Base-by-base conservation (phyloP, 2,113 vertebrate species). In the Entomyzon cyanotis region DNA sequence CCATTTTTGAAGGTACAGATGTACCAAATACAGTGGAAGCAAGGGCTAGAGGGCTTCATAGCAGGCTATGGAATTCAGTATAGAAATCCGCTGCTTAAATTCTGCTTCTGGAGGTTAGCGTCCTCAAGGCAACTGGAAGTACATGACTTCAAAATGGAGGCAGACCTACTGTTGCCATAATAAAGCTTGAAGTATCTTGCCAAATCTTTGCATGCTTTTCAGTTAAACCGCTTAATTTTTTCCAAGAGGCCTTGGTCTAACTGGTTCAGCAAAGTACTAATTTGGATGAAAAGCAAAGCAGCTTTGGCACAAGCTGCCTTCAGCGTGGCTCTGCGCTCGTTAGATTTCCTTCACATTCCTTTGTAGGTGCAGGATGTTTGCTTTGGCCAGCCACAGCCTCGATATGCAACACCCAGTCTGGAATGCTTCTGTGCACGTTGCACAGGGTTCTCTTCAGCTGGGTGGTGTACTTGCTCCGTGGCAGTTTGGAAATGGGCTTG, bases 321-420 rank as follows among this genome's bases (percentile, higher is more conserved):
- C 12, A 13, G 65, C 0, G 0, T 4, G 0, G 79, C 70, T 25
- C 4, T 20, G 60, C 1, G 0, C 19, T 18, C 1, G 0, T 64
- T 11, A 6, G 17, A 3, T 60, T 76, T 25, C 64, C 49, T 22
- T 3, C 3, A 0, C 3, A 0, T 70, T 55, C 60, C 74, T 35
- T 30, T 11, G 79, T 31, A 30, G 65, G 31, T 7, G n/a, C 62
- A 12, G 85, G 71, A 13, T 79, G 56, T 90, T 90, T 78, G 52
- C n/a, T 31, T 78, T 82, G 88, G 82, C 91, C 0, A 1, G 12
- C 27, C 0, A 0, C 0, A 3, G 42, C 12, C n/a, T 53, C 60
- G 31, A 3, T 10, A 1, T 0, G 24, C 42, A 2, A 4, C 20
- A 12, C 3, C 46, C 60, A 3, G 63, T 4, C 77, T 23, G 28